Percentiles rank a stretch among this genome's conserved stretches.
phyloP scores from a whole-genome alignment of 92 coral and sea anemone genomes.

The Palythoa grandis region DNA sequence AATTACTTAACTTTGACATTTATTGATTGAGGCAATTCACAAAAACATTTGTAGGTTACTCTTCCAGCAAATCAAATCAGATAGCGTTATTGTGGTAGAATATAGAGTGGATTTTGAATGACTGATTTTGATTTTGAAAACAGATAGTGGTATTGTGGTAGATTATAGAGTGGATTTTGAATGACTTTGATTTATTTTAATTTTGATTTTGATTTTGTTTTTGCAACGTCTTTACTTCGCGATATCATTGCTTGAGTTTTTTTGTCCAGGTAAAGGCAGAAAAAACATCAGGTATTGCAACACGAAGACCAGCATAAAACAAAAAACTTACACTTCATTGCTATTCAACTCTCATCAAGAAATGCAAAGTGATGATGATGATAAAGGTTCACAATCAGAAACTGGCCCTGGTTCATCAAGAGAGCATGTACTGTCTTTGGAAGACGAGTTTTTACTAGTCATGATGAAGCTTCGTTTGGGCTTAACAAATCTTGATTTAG shows the following conservation, averaged over 20 bases:
- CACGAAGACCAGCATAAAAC: not conserved
- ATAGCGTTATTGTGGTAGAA: no score
- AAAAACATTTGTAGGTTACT: not conserved
- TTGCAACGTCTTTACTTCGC: not conserved
- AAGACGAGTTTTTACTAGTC: conserved; percentile 33
- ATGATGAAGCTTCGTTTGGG: conserved; percentile 19
- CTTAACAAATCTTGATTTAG: conserved; percentile 8
- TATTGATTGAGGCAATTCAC: not conserved
- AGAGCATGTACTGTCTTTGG: not conserved
- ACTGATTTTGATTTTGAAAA: no score
- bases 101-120: no score
- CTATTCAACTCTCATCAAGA: conserved; percentile 36
- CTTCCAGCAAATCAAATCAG: not conserved
- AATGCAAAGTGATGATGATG: conserved; percentile 5
- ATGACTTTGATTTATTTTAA: not conserved
- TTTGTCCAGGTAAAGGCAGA: conserved; percentile 54
- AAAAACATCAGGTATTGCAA: conserved; percentile 42
- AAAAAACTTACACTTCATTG: conserved; percentile 44
- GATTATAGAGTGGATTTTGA: conserved; percentile 3
- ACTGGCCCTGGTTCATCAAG: conserved; percentile 10
- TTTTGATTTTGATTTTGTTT: not conserved
- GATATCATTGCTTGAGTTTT: conserved; percentile 23
- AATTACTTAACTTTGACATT: not conserved
- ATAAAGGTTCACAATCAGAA: not conserved
- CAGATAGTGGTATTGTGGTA: not conserved